phyloP scores from a whole-genome alignment of 2,113 vertebrate genomes.

The Mustela lutreola region DNA sequence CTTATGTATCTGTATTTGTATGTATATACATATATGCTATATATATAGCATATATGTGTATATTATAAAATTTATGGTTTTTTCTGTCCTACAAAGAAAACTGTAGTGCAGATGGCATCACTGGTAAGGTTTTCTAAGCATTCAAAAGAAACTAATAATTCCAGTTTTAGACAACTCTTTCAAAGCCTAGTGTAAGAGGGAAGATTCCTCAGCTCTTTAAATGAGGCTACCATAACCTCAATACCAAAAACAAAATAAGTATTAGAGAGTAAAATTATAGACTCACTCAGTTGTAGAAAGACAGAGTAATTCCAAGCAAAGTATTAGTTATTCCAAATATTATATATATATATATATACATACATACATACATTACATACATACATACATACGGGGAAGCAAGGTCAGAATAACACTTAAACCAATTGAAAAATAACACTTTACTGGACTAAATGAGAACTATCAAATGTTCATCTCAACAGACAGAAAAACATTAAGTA shows the following conservation, averaged over 20 bases:
- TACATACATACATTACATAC: too few species aligned
- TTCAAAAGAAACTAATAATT: not conserved
- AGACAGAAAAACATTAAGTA: not conserved
- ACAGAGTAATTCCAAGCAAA: not conserved
- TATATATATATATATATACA: too few species aligned
- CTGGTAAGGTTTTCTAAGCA: not conserved
- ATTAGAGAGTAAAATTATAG: not conserved
- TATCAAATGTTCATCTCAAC: slow-evolving; percentile 9
- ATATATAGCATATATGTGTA: not conserved
- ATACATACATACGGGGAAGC: not conserved
- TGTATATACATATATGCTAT: not conserved
- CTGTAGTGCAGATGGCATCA: not conserved
- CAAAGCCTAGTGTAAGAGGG: not conserved
- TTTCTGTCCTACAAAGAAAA: not conserved
- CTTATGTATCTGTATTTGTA: not conserved
- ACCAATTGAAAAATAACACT: not conserved
- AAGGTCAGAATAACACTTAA: slow-evolving; percentile 27
- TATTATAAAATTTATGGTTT: not conserved
- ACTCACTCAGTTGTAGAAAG: not conserved
- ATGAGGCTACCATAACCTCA: not conserved
- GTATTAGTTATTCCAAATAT: not conserved
- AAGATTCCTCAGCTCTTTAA: not conserved
- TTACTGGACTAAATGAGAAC: not conserved
- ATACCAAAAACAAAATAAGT: not conserved
- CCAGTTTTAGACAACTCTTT: not conserved